phyloP scores from a whole-genome alignment of 2,888 invertebrate species.

The Mythimna albipuncta region DNA sequence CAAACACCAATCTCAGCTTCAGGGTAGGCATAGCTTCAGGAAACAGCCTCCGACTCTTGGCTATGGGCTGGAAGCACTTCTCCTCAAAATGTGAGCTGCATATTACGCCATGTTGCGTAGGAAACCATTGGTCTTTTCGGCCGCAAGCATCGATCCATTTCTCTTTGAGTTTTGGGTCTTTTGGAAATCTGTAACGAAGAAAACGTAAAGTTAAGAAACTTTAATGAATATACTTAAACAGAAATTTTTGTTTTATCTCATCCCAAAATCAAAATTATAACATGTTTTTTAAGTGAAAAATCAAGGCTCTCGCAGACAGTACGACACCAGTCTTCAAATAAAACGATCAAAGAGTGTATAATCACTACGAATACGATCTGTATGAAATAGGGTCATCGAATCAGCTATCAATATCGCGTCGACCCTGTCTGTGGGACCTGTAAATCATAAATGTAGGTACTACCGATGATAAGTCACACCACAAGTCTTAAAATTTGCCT shows the following conservation, averaged over 20 bases:
- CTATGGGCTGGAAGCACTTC: constrained; percentile 19
- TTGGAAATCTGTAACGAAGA: constrained; percentile 43
- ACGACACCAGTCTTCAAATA: no score
- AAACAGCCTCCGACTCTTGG: constrained; percentile 34
- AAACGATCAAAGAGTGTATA: no score
- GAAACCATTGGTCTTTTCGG: constrained; percentile 31
- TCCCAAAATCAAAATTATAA: not conserved
- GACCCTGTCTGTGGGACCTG: not conserved
- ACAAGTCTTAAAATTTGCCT: constrained; percentile 30
- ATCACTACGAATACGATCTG: no score
- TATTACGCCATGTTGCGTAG: constrained; percentile 22
- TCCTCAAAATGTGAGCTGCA: constrained; percentile 52
- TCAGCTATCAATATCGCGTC: not conserved
- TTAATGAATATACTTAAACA: no score
- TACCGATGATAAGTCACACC: constrained; percentile 52
- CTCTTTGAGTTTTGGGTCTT: constrained; percentile 8
- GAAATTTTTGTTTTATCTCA: no score
- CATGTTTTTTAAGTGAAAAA: no score
- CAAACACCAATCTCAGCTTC: constrained; percentile 46
- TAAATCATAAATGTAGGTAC: not conserved
- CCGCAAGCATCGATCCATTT: constrained; percentile 51
- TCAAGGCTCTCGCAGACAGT: no score
- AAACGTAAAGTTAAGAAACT: not conserved
- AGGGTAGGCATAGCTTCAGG: constrained; percentile 39
- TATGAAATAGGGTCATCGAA: no score